Conservation (phyloP, 2,797 vertebrate genomes). For the Myotis findleyi region DNA sequence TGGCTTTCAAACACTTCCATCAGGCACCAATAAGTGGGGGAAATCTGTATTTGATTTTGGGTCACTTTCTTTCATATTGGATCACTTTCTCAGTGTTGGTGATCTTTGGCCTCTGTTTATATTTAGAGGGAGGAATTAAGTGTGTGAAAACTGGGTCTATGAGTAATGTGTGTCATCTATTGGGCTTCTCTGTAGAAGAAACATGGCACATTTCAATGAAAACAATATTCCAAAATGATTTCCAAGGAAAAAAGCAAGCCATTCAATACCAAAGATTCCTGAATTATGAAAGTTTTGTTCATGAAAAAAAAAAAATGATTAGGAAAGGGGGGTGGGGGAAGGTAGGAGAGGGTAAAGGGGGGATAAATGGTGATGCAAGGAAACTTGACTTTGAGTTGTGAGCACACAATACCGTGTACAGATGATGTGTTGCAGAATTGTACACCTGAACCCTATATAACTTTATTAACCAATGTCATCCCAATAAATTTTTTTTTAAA, state of each 20-base stretch:
- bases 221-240: not conserved
- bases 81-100: not conserved
- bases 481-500: not conserved
- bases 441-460: not conserved
- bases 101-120: not conserved
- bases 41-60: not conserved
- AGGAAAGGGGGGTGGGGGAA: not conserved
- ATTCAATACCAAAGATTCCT: not conserved
- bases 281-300: constrained; percentile 9
- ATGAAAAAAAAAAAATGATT: not conserved
- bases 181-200: not conserved
- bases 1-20: too few relatives aligned
- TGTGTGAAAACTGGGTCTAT: not conserved
- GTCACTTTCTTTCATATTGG: not conserved
- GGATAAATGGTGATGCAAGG: not conserved
- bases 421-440: not conserved
- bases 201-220: not conserved
- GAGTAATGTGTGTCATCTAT: not conserved
- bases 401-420: not conserved
- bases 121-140: not conserved
- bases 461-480: not conserved
- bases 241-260: not conserved
- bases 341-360: not conserved
- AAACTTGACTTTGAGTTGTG: not conserved
- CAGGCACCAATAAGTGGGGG: too few relatives aligned